A percentile compares a stretch with the other conserved stretches of the same genome.
Evolutionary conservation across 2,113 vertebrate genomes (phyloP).

Genomic region (Psilopsiagon aymara): DNA sequence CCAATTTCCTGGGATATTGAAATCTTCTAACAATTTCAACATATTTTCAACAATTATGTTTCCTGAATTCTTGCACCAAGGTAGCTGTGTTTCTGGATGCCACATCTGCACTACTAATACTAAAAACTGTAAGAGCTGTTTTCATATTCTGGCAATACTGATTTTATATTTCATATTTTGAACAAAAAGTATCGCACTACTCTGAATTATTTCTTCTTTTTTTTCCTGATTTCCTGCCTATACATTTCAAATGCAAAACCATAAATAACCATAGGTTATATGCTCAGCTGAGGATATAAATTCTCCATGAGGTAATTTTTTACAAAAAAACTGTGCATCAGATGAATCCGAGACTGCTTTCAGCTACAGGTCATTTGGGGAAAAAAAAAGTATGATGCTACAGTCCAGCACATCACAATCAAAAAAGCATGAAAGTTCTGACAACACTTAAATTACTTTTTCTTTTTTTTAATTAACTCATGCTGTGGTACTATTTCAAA

Average conservation of each 20-base stretch:
- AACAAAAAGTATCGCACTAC: not conserved
- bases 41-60: not conserved
- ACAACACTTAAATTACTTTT: not conserved
- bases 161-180: not conserved
- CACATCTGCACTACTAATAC: not conserved
- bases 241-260: not conserved
- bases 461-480: not conserved
- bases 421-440: not conserved
- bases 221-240: not conserved
- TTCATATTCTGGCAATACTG: not conserved
- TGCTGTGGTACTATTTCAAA: not conserved
- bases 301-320: not conserved
- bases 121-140: not conserved
- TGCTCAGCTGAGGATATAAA: not conserved
- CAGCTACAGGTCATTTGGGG: not conserved
- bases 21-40: not conserved
- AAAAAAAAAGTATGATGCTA: not conserved
- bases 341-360: not conserved
- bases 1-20: not conserved
- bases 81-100: not conserved
- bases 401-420: not conserved
- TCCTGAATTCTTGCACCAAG: not conserved
- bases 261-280: not conserved
- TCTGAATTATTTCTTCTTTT: not conserved
- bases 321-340: not conserved